Evolutionary conservation across 2,113 vertebrate species (phyloP).

Genomic region (Poecile atricapillus): DNA sequence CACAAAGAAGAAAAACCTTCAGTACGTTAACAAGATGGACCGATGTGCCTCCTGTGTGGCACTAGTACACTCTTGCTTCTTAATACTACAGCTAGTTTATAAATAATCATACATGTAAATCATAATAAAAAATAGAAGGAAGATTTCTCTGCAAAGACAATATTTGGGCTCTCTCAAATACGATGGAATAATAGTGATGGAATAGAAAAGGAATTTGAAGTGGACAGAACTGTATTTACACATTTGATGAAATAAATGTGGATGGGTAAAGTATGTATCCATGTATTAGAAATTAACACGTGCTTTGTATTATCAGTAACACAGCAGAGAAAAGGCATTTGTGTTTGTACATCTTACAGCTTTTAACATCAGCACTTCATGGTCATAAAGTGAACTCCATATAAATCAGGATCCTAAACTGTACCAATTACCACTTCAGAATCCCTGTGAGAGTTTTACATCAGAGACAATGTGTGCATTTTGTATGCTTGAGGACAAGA

Average conservation of each 20-base stretch:
- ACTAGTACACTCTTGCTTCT: background rate
- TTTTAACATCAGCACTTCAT: background rate
- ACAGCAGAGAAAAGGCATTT: background rate
- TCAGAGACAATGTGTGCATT: background rate
- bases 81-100: background rate
- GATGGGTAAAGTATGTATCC: background rate
- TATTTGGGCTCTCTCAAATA: background rate
- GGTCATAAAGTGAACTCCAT: background rate
- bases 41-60: background rate
- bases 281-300: background rate
- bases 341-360: background rate
- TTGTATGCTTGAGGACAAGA: background rate
- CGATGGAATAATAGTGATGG: background rate
- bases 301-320: background rate
- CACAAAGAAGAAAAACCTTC: background rate
- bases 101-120: background rate
- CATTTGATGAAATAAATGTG: background rate
- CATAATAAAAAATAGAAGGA: background rate
- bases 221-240: background rate
- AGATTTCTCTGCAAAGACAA: background rate
- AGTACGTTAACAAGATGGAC: background rate
- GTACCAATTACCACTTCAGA: background rate
- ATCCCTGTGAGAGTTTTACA: background rate
- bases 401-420: background rate
- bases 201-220: background rate